Percentiles rank a stretch among this genome's conserved stretches.
These are phyloP conservation scores for Palloptera scutellata DNA, from an alignment of 2,888 invertebrate genomes.

Conservation along the genomic window DNA sequence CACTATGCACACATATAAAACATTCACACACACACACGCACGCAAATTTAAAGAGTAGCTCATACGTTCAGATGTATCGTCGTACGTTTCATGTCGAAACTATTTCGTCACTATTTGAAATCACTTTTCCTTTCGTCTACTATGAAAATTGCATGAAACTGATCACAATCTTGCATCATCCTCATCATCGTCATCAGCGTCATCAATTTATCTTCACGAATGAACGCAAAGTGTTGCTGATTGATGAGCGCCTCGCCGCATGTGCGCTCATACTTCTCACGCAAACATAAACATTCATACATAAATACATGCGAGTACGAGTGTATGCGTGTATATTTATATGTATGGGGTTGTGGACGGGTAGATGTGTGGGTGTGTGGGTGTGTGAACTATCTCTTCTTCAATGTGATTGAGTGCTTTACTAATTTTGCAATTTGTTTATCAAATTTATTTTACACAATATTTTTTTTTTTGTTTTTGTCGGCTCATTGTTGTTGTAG, in stretches of 20 bases:
- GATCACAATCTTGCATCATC: constrained; percentile 21
- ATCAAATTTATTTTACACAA: constrained; percentile 18
- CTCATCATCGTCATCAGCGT: no score
- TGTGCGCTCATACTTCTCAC: not conserved
- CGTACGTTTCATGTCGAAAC: not conserved
- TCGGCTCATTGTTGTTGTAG: no score
- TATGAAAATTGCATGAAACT: constrained; percentile 12
- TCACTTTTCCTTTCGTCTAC: constrained; percentile 1
- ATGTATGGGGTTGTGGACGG: not conserved
- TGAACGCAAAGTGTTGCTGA: constrained; percentile 26
- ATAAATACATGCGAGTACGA: not conserved
- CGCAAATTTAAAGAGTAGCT: not conserved
- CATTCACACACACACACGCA: constrained; percentile 2
- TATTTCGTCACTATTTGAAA: constrained; percentile 9
- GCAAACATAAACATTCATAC: not conserved
- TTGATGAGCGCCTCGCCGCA: constrained; percentile 22
- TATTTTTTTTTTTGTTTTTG: no score
- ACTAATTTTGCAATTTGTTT: constrained; percentile 40
- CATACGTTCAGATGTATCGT: not conserved
- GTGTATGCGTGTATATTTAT: not conserved
- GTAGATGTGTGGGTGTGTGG: no score
- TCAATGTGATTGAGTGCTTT: constrained; percentile 21
- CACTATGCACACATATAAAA: not conserved
- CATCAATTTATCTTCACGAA: constrained; percentile 31
- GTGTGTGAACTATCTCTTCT: not conserved